Evolutionary conservation across 2,888 invertebrate genomes (phyloP).

Genomic region (Chloromyia formosa): DNA sequence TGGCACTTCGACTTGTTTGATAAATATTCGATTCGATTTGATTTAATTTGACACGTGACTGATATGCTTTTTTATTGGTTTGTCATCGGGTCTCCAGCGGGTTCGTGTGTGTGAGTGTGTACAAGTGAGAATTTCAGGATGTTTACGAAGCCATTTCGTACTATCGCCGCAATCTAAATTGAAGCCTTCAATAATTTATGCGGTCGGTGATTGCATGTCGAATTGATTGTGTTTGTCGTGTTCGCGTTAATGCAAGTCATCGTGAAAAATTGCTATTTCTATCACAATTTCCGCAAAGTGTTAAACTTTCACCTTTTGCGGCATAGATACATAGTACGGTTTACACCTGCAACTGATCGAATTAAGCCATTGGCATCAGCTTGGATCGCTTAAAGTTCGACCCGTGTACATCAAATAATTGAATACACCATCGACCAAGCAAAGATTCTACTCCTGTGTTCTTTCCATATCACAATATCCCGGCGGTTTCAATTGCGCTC

Average conservation of each 20-base stretch:
- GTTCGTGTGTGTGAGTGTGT: neutral
- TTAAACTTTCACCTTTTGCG: no score
- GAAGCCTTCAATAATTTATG: neutral
- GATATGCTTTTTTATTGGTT: constrained; percentile 35
- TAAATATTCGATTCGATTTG: constrained; percentile 36
- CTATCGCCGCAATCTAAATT: neutral
- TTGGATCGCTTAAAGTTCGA: neutral
- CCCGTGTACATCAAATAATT: neutral
- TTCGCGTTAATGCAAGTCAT: no score
- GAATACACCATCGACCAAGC: constrained; percentile 3
- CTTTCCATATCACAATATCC: constrained; percentile 9
- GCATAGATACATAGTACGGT: no score
- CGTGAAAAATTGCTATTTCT: no score
- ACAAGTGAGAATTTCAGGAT: neutral
- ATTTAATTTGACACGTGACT: constrained; percentile 36
- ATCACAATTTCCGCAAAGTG: no score
- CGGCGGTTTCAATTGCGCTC: constrained; percentile 12
- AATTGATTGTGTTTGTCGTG: no score
- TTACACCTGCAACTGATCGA: neutral
- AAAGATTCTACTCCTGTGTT: neutral
- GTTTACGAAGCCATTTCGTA: neutral
- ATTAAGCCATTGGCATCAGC: constrained; percentile 39
- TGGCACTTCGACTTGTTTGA: constrained; percentile 18
- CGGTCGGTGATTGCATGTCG: neutral
- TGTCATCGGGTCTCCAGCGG: constrained; percentile 12